These are phyloP conservation scores for Drosophila basisetae DNA, from an alignment of 2,888 invertebrate genomes.

Conservation along the genomic window DNA sequence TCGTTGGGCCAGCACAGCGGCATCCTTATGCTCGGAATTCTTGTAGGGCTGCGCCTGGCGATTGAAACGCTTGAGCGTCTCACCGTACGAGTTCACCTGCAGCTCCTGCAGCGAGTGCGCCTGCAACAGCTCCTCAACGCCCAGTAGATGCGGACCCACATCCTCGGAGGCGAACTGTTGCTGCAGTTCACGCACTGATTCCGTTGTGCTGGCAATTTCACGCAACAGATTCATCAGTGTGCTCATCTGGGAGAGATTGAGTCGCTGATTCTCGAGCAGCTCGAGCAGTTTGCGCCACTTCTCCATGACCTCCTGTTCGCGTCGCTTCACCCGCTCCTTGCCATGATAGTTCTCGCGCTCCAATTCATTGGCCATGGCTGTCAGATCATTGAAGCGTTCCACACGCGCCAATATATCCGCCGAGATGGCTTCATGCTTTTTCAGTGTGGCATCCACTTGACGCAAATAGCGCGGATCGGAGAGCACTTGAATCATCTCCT, in stretches of 20 bases:
- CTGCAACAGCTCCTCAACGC: constrained; percentile 97
- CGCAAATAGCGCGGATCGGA: constrained; percentile 95
- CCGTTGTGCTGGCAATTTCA: constrained; percentile 95
- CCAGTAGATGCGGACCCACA: constrained; percentile 96
- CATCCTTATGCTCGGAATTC: constrained; percentile 87
- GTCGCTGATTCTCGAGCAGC: constrained; percentile 93
- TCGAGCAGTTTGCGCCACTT: constrained; percentile 95
- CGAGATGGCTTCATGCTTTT: constrained; percentile 99
- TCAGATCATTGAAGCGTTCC: constrained; percentile 96
- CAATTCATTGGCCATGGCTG: constrained; percentile 96
- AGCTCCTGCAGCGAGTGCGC: constrained; percentile 97
- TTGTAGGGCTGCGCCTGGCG: constrained; percentile 88
- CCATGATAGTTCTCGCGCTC: constrained; percentile 96
- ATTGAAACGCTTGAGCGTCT: constrained; percentile 92
- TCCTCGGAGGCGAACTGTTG: constrained; percentile 91
- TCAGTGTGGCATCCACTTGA: constrained; percentile 98
- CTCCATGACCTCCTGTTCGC: constrained; percentile 90
- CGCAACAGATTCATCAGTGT: constrained; percentile 94
- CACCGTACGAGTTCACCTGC: constrained; percentile 95
- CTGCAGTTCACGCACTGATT: constrained; percentile 94
- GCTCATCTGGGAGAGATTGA: constrained; percentile 91
- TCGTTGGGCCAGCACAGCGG: constrained; percentile 88
- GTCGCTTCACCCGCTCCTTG: constrained; percentile 90
- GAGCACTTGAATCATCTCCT: constrained; percentile 98
- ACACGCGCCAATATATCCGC: constrained; percentile 97